Percentiles rank a stretch among this genome's conserved stretches.
These are phyloP conservation scores for Hippopotamyrus pictus DNA, from an alignment of 2,797 vertebrate species.

Conservation along the genomic window DNA sequence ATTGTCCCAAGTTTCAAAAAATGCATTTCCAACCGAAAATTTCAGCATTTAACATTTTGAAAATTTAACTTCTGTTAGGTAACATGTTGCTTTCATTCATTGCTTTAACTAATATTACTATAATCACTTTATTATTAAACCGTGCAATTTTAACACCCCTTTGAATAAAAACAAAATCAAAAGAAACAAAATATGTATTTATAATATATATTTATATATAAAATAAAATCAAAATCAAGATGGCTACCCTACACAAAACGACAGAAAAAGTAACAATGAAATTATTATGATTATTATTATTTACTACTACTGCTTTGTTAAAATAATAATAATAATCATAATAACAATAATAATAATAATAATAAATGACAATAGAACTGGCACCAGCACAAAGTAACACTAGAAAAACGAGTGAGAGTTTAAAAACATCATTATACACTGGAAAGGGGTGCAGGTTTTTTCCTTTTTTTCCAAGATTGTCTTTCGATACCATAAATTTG, in stretches of 20 bases:
- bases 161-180: conserved; percentile 71
- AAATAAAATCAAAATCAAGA: conserved; percentile 56
- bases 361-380: conserved; percentile 80
- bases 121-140: conserved; percentile 58
- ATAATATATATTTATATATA: conserved; percentile 60
- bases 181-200: conserved; percentile 44
- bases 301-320: conserved; percentile 40
- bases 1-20: conserved; percentile 49
- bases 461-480: conserved; percentile 71
- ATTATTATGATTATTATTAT: conserved; percentile 56
- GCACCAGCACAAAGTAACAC: conserved; percentile 88
- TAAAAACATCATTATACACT: conserved; percentile 71
- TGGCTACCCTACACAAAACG: conserved; percentile 61
- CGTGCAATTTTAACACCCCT: conserved; percentile 85
- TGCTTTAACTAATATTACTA: conserved; percentile 70
- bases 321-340: conserved; percentile 48
- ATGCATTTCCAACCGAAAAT: conserved; percentile 72
- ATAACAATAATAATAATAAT: conserved; percentile 14
- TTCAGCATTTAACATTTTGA: conserved; percentile 80
- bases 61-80: conserved; percentile 23
- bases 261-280: conserved; percentile 48
- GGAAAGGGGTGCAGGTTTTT: conserved; percentile 63
- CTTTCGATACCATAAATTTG: conserved; percentile 59
- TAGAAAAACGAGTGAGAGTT: conserved; percentile 74
- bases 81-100: conserved; percentile 43